Conservation (phyloP, 2,113 vertebrate species). For the Otolemur garnettii region DNA sequence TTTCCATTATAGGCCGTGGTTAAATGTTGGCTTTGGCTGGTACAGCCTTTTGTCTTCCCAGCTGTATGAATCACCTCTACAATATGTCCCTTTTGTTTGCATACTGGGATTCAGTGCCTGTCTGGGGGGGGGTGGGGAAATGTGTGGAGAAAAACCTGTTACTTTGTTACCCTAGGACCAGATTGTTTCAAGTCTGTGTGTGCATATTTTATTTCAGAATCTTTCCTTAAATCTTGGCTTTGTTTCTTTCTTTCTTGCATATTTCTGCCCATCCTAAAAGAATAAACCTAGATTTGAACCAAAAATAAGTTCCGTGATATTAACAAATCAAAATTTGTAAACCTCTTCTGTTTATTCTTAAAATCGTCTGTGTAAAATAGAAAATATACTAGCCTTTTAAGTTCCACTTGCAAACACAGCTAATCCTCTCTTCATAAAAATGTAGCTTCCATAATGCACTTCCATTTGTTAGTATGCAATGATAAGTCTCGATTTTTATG, state of each 20-base stretch:
- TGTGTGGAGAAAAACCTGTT: slow-evolving; percentile 80
- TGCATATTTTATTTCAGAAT: slow-evolving; percentile 80
- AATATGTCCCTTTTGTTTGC: slow-evolving; percentile 81
- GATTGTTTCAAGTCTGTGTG: slow-evolving; percentile 83
- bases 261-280: slow-evolving; percentile 68
- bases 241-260: slow-evolving; percentile 64
- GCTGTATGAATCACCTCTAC: slow-evolving; percentile 75
- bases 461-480: slow-evolving; percentile 62
- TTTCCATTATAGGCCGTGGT: background rate
- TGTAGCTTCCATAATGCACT: slow-evolving; percentile 40
- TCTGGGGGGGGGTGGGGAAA: slow-evolving; percentile 45
- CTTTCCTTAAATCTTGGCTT: slow-evolving; percentile 80
- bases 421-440: slow-evolving; percentile 57
- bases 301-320: slow-evolving; percentile 75
- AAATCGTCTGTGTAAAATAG: slow-evolving; percentile 54
- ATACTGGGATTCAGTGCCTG: slow-evolving; percentile 60
- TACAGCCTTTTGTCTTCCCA: slow-evolving; percentile 61
- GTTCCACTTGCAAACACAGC: background rate
- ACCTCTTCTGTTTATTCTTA: slow-evolving; percentile 75
- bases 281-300: slow-evolving; percentile 62
- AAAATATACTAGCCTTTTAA: slow-evolving; percentile 60
- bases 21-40: slow-evolving; percentile 53
- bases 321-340: slow-evolving; percentile 77
- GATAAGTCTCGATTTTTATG: slow-evolving; percentile 32
- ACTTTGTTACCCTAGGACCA: slow-evolving; percentile 82